A percentile compares a stretch with the other conserved stretches of the same genome.
Conservation (phyloP, 2,797 vertebrate species). For the Tympanoctomys barrerae region DNA sequence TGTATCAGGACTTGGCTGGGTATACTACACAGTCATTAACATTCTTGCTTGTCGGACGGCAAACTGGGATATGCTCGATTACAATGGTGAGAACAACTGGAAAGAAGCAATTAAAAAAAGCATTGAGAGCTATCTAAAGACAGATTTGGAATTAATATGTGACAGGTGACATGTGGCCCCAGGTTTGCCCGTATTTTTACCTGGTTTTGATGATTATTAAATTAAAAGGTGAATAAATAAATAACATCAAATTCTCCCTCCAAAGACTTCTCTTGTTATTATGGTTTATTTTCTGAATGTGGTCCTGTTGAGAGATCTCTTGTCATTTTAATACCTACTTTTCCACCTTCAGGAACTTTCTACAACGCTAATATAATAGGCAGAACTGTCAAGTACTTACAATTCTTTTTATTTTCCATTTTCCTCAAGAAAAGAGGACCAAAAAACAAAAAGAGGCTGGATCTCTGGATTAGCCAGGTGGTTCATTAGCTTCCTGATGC, state of each 20-base stretch:
- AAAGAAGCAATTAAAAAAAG: constrained; percentile 47
- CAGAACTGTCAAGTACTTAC: not conserved
- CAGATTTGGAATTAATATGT: constrained; percentile 14
- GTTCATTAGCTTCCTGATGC: not conserved
- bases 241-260: not conserved
- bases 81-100: constrained; percentile 6
- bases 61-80: not conserved
- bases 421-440: constrained; percentile 28
- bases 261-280: not conserved
- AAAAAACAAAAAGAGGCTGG: not conserved
- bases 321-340: not conserved
- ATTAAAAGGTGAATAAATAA: not conserved
- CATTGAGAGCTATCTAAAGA: constrained; percentile 18
- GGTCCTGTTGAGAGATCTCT: not conserved
- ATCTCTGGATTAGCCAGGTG: not conserved
- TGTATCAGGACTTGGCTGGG: not conserved
- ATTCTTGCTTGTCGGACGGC: not conserved
- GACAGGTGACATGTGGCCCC: not conserved
- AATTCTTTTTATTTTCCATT: not conserved
- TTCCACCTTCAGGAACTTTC: not conserved
- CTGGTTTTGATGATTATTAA: not conserved
- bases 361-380: not conserved
- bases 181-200: not conserved
- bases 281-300: not conserved
- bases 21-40: not conserved